Evolutionary conservation across 2,888 invertebrate genomes (phyloP).

Genomic region (Callimorpha dominula): DNA sequence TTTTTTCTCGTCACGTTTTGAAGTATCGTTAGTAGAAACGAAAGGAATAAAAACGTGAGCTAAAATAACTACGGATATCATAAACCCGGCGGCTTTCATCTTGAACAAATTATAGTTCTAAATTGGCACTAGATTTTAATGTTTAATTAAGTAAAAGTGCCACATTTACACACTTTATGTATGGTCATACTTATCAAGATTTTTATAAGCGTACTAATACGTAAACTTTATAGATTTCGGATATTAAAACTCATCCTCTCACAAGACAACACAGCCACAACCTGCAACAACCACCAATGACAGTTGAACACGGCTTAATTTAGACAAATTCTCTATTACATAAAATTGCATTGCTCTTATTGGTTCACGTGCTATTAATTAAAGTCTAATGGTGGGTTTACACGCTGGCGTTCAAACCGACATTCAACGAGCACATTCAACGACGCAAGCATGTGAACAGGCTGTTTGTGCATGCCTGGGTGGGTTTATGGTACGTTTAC

Average conservation of each 20-base stretch:
- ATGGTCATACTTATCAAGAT: constrained; percentile 52
- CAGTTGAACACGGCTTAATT: constrained; percentile 72
- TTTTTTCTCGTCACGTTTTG: constrained; percentile 82
- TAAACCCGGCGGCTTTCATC: constrained; percentile 77
- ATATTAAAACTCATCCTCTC: constrained; percentile 53
- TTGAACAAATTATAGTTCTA: constrained; percentile 32
- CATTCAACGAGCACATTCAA: too few species aligned
- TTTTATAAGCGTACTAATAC: constrained; percentile 32
- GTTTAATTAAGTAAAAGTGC: constrained; percentile 40
- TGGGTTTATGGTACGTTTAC: too few species aligned
- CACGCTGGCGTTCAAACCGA: too few species aligned
- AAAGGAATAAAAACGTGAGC: constrained; percentile 62
- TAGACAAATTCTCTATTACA: constrained; percentile 19
- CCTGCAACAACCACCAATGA: constrained; percentile 72
- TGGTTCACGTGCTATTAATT: background rate
- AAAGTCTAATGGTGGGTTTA: too few species aligned
- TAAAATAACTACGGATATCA: constrained; percentile 65
- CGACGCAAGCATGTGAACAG: too few species aligned
- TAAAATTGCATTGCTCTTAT: background rate
- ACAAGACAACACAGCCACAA: constrained; percentile 50
- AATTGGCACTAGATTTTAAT: constrained; percentile 20
- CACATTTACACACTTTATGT: constrained; percentile 53
- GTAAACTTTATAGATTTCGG: constrained; percentile 41
- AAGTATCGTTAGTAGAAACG: constrained; percentile 62
- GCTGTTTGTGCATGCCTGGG: too few species aligned